phyloP scores from a whole-genome alignment of 1,140 invertebrate genomes.

The Eubasilissa regina region DNA sequence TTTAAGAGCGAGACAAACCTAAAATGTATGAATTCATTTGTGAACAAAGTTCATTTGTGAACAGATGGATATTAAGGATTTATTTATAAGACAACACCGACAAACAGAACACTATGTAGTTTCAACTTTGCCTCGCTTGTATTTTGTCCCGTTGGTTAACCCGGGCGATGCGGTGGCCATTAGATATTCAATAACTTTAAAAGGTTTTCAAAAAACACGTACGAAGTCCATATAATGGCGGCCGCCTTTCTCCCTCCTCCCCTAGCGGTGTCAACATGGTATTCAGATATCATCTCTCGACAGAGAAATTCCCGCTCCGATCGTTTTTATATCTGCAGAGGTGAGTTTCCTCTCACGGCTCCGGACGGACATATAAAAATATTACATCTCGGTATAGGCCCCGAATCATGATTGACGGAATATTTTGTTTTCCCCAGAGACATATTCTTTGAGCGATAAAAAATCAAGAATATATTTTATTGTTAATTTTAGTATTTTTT shows the following conservation, averaged over 20 bases:
- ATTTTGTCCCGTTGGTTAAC: slow-evolving; percentile 44
- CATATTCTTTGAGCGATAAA: too few species aligned
- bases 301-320: slow-evolving; percentile 47
- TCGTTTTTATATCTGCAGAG: slow-evolving; percentile 43
- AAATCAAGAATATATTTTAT: too few species aligned
- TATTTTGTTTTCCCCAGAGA: background rate
- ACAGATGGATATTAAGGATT: too few species aligned
- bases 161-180: slow-evolving; percentile 50
- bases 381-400: slow-evolving; percentile 23
- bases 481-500: too few species aligned
- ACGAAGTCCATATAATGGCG: slow-evolving; percentile 58
- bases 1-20: too few species aligned
- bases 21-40: too few species aligned
- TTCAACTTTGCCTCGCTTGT: background rate
- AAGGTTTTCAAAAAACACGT: slow-evolving; percentile 62
- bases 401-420: slow-evolving; percentile 57
- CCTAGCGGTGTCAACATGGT: slow-evolving; percentile 58
- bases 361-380: slow-evolving; percentile 49
- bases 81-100: too few species aligned
- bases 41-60: too few species aligned
- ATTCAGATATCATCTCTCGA: slow-evolving; percentile 59
- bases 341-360: slow-evolving; percentile 31
- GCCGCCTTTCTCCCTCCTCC: slow-evolving; percentile 47
- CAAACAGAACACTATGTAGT: too few species aligned
- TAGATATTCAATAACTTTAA: slow-evolving; percentile 62